Evolutionary conservation across 2,888 invertebrate genomes (phyloP).

Genomic region (Torymus aiolomorphi): DNA sequence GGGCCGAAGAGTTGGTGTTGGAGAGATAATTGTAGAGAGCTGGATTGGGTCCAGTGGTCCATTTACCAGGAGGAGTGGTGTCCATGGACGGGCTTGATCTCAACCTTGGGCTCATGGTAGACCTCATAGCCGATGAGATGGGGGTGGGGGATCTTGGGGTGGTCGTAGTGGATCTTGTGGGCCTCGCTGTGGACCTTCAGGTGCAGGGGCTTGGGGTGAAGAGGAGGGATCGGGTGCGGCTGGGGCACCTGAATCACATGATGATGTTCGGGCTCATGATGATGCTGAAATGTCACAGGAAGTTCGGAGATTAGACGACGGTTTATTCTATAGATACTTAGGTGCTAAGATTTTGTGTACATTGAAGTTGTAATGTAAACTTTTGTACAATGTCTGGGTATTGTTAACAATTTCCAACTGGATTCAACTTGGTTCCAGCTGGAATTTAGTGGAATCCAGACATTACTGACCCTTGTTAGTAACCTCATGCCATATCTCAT

Average conservation of each 20-base stretch:
- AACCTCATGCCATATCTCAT: too few relatives aligned
- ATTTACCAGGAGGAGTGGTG: conserved; percentile 71
- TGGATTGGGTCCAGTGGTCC: conserved; percentile 39
- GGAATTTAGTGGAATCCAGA: too few relatives aligned
- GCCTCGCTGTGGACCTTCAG: conserved; percentile 68
- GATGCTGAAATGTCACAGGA: conserved; percentile 42
- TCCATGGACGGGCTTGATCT: conserved; percentile 77
- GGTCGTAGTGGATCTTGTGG: conserved; percentile 67
- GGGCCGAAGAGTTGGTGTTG: conserved; percentile 1
- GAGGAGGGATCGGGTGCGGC: conserved; percentile 69
- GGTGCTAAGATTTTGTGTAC: too few relatives aligned
- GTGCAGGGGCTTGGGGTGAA: conserved; percentile 71
- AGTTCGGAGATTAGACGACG: not conserved
- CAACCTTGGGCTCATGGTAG: conserved; percentile 76
- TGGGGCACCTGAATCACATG: conserved; percentile 69
- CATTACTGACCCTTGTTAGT: too few relatives aligned
- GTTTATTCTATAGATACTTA: too few relatives aligned
- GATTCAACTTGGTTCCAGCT: too few relatives aligned
- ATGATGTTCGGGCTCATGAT: conserved; percentile 57
- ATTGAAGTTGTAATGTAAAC: too few relatives aligned
- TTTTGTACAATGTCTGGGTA: too few relatives aligned
- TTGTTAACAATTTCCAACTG: too few relatives aligned
- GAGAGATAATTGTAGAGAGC: conserved; percentile 29
- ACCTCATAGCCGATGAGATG: conserved; percentile 78
- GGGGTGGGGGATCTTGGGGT: conserved; percentile 75